phyloP scores from a whole-genome alignment of 1,140 invertebrate genomes.

The Conopomorpha cramerella region DNA sequence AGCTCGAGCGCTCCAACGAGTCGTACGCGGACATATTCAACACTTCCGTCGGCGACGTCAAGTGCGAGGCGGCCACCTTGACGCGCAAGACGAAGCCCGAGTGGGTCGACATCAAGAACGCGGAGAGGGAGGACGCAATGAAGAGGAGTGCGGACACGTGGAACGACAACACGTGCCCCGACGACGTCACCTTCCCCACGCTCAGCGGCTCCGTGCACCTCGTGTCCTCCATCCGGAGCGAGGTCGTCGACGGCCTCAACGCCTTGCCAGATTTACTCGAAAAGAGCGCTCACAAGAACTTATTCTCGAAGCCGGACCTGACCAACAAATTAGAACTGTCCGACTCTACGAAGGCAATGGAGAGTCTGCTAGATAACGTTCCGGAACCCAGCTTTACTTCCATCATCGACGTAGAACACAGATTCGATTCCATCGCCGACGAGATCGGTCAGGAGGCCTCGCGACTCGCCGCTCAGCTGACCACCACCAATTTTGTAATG shows the following conservation, averaged over 20 bases:
- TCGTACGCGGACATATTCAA: slow-evolving; percentile 43
- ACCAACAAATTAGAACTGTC: slow-evolving; percentile 29
- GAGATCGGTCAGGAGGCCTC: slow-evolving; percentile 74
- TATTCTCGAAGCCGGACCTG: slow-evolving; percentile 31
- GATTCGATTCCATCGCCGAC: slow-evolving; percentile 35
- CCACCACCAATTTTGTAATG: slow-evolving; percentile 40
- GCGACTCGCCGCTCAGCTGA: slow-evolving; percentile 69
- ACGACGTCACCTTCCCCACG: slow-evolving; percentile 78
- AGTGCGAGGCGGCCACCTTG: slow-evolving; percentile 13
- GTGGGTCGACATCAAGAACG: slow-evolving; percentile 30
- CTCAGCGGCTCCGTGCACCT: slow-evolving; percentile 75
- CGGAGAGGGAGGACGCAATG: slow-evolving; percentile 19
- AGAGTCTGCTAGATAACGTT: slow-evolving; percentile 23
- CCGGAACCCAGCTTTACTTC: slow-evolving; percentile 32
- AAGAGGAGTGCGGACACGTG: slow-evolving; percentile 64
- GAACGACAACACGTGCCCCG: slow-evolving; percentile 75
- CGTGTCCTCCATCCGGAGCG: slow-evolving; percentile 70
- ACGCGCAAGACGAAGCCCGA: slow-evolving; percentile 19
- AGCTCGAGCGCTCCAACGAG: slow-evolving; percentile 50
- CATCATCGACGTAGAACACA: slow-evolving; percentile 31
- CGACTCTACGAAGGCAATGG: slow-evolving; percentile 4
- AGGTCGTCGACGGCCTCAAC: slow-evolving; percentile 39
- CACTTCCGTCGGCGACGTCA: slow-evolving; percentile 29
- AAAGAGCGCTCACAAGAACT: slow-evolving; percentile 25
- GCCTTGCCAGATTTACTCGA: slow-evolving; percentile 46